Evolutionary conservation across 1,140 invertebrate species (phyloP).

Genomic region (Calephelis virginiensis): DNA sequence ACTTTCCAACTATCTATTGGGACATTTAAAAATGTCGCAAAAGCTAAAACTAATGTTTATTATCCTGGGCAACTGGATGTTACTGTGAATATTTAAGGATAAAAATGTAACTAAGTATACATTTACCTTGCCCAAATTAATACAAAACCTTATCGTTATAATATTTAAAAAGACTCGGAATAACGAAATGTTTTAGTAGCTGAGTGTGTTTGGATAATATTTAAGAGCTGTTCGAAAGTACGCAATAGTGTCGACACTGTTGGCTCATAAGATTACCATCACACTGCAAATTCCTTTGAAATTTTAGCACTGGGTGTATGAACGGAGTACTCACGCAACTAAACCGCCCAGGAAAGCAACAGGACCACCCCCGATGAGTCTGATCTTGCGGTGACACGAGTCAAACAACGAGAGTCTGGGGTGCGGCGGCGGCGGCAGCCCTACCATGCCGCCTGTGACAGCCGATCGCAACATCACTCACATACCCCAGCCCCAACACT

Average conservation of each 20-base stretch:
- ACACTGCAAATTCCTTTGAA: background rate
- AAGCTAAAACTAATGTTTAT: too few relatives aligned
- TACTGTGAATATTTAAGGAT: too few relatives aligned
- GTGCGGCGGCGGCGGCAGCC: slow-evolving; percentile 67
- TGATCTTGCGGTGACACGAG: slow-evolving; percentile 85
- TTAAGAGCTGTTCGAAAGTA: too few relatives aligned
- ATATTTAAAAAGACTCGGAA: too few relatives aligned
- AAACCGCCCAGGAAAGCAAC: slow-evolving; percentile 83
- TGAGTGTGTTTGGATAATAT: too few relatives aligned
- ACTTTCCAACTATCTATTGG: too few relatives aligned
- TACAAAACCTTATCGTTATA: too few relatives aligned
- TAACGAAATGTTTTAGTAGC: too few relatives aligned
- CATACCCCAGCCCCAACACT: slow-evolving; percentile 39
- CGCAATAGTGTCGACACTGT: background rate
- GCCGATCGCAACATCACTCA: slow-evolving; percentile 71
- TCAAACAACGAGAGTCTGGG: slow-evolving; percentile 82
- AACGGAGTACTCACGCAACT: slow-evolving; percentile 81
- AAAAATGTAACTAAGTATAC: too few relatives aligned
- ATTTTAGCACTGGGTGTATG: background rate
- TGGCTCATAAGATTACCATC: background rate
- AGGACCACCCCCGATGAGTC: slow-evolving; percentile 81
- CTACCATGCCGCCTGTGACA: slow-evolving; percentile 57
- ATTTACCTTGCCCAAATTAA: too few relatives aligned
- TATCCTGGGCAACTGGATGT: too few relatives aligned
- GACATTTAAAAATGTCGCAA: too few relatives aligned